A percentile compares a stretch with the other conserved stretches of the same genome.
Conservation (phyloP, 2,113 vertebrate genomes). For the Caranx ignobilis region DNA sequence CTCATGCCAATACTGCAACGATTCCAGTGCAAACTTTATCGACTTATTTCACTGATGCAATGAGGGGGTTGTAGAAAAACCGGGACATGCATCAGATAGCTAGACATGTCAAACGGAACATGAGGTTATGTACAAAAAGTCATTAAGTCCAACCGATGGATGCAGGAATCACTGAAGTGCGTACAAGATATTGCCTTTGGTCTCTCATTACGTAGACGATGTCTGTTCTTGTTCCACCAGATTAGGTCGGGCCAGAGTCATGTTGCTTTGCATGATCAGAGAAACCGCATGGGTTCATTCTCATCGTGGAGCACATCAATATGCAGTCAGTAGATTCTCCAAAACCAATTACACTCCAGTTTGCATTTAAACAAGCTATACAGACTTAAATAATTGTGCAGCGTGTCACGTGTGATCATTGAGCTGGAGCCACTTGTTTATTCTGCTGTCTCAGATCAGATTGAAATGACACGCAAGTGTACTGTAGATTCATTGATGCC, state of each 20-base stretch:
- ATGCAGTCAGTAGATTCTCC: constrained; percentile 18
- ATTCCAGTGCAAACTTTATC: constrained; percentile 40
- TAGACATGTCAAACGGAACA: constrained; percentile 36
- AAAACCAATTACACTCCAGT: constrained; percentile 49
- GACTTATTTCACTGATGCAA: constrained; percentile 24
- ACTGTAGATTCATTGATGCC: constrained; percentile 2
- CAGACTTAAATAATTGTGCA: constrained; percentile 14
- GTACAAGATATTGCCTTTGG: constrained; percentile 22
- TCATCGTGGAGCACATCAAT: constrained; percentile 23
- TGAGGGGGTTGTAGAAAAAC: constrained; percentile 27
- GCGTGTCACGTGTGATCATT: constrained; percentile 15
- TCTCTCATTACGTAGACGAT: constrained; percentile 48
- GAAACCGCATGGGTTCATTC: neutral
- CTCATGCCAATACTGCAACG: neutral
- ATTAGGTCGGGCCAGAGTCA: constrained; percentile 26
- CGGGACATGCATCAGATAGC: constrained; percentile 8
- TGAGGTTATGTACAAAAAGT: constrained; percentile 29
- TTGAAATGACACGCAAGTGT: constrained; percentile 3
- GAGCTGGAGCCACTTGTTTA: constrained; percentile 4
- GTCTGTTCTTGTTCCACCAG: constrained; percentile 26
- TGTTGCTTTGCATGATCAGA: constrained; percentile 11
- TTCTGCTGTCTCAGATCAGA: constrained; percentile 6
- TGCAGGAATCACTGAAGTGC: constrained; percentile 28
- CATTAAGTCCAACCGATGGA: constrained; percentile 36
- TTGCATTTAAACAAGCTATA: constrained; percentile 30